A percentile compares a stretch with the other conserved stretches of the same genome.
Evolutionary conservation across 2,888 invertebrate species (phyloP).

Genomic region (Megalurothrips usitatus): DNA sequence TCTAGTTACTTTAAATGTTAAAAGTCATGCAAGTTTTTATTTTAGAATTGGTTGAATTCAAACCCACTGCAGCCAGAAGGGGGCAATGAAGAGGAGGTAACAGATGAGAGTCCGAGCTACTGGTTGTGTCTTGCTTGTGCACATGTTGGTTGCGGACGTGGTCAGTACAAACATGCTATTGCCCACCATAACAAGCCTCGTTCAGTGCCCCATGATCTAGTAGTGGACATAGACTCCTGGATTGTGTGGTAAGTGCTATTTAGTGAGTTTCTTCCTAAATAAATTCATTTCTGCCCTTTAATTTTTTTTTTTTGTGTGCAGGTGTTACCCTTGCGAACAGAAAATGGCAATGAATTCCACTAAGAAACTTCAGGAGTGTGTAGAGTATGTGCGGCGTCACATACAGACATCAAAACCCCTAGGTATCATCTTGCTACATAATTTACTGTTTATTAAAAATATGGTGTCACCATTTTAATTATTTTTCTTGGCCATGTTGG

Average conservation of each 20-base stretch:
- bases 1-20: background rate
- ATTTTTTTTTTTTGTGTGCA: constrained; percentile 36
- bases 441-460: background rate
- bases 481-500: constrained; percentile 25
- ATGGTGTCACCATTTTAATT: background rate
- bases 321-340: constrained; percentile 71
- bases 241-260: constrained; percentile 56
- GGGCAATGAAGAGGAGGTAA: constrained; percentile 39
- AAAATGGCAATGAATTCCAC: constrained; percentile 53
- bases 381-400: constrained; percentile 57
- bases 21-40: background rate
- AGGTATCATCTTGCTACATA: constrained; percentile 16
- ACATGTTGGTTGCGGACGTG: constrained; percentile 67
- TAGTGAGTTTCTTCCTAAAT: background rate
- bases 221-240: constrained; percentile 66
- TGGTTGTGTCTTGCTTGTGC: constrained; percentile 84
- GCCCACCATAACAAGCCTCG: constrained; percentile 69
- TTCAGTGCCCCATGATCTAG: constrained; percentile 70
- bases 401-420: constrained; percentile 32
- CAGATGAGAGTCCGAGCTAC: constrained; percentile 52
- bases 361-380: constrained; percentile 67
- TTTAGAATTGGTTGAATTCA: no score
- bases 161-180: constrained; percentile 64
- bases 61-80: background rate
- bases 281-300: background rate